Percentiles rank a stretch among this genome's conserved stretches.
Evolutionary conservation across 2,797 vertebrate genomes (phyloP).

Genomic region (Chanos chanos): DNA sequence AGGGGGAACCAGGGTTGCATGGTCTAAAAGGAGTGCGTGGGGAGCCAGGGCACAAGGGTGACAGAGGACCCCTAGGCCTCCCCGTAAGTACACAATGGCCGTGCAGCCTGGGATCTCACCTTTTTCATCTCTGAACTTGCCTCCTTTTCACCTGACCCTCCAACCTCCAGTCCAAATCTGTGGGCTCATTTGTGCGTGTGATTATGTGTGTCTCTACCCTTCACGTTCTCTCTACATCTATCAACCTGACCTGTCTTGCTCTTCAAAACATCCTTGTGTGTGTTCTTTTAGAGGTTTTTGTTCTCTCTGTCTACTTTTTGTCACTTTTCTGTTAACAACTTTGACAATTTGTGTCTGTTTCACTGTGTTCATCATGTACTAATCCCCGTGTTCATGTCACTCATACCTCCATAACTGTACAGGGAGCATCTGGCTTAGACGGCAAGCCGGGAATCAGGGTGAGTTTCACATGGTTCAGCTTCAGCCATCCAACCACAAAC

Average conservation of each 20-base stretch:
- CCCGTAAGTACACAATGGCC: conserved; percentile 82
- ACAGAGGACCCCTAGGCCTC: conserved; percentile 97
- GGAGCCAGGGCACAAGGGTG: conserved; percentile 95
- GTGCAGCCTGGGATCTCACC: conserved; percentile 28
- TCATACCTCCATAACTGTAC: conserved; percentile 89
- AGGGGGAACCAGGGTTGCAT: conserved; percentile 96
- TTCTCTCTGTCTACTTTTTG: conserved; percentile 32
- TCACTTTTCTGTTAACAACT: conserved; percentile 61
- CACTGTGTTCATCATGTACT: conserved; percentile 82
- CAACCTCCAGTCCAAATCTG: conserved; percentile 2
- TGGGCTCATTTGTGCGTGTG: neutral
- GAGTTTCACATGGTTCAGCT: conserved; percentile 81
- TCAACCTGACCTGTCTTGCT: conserved; percentile 8
- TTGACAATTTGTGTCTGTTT: conserved; percentile 48
- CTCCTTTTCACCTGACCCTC: conserved; percentile 3
- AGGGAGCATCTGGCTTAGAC: conserved; percentile 99
- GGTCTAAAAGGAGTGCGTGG: conserved; percentile 94
- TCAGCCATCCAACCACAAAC: conserved; percentile 53
- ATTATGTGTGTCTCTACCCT: neutral
- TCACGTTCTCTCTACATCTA: neutral
- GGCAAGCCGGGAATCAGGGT: conserved; percentile 98
- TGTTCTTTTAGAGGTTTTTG: no score
- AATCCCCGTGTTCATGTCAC: conserved; percentile 97
- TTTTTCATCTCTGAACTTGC: neutral
- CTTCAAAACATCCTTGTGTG: neutral